These are phyloP conservation scores for Lysiphlebus fabarum DNA, from an alignment of 1,140 invertebrate genomes.

Conservation along the genomic window DNA sequence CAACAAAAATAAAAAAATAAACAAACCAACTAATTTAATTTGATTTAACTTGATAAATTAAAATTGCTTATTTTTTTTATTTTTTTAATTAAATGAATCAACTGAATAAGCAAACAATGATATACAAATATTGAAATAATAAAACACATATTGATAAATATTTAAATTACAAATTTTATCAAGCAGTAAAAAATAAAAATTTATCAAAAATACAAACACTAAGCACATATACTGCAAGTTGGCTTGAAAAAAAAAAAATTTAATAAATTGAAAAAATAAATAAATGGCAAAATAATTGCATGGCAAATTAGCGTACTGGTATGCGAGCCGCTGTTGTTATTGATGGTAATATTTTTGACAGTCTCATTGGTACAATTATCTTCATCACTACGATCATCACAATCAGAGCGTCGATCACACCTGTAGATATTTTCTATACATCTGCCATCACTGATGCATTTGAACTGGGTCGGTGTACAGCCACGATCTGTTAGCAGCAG, in stretches of 20 bases:
- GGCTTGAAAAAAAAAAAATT: background rate
- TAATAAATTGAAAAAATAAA: constrained; percentile 14
- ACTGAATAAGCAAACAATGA: too few species aligned
- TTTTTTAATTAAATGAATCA: too few species aligned
- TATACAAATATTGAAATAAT: too few species aligned
- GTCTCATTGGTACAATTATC: constrained; percentile 36
- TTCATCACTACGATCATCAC: constrained; percentile 73
- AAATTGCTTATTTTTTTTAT: too few species aligned
- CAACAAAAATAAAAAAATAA: too few species aligned
- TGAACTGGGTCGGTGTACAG: constrained; percentile 56
- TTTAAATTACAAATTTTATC: background rate
- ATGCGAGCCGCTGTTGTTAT: constrained; percentile 38
- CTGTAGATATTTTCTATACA: constrained; percentile 57
- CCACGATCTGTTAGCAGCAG: constrained; percentile 44
- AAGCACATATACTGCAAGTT: background rate
- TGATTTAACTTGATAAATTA: too few species aligned
- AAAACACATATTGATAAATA: too few species aligned
- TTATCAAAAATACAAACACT: background rate
- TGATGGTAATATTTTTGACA: constrained; percentile 41
- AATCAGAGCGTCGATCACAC: constrained; percentile 71
- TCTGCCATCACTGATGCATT: constrained; percentile 53
- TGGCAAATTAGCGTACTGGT: constrained; percentile 47
- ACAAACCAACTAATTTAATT: too few species aligned
- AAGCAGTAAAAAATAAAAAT: constrained; percentile 1
- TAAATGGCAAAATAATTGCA: constrained; percentile 27